Evolutionary conservation across 1,140 invertebrate genomes (phyloP), one percentile per base, ranked within the genome.

Genomic region (Meloidogyne floridensis): DNA sequence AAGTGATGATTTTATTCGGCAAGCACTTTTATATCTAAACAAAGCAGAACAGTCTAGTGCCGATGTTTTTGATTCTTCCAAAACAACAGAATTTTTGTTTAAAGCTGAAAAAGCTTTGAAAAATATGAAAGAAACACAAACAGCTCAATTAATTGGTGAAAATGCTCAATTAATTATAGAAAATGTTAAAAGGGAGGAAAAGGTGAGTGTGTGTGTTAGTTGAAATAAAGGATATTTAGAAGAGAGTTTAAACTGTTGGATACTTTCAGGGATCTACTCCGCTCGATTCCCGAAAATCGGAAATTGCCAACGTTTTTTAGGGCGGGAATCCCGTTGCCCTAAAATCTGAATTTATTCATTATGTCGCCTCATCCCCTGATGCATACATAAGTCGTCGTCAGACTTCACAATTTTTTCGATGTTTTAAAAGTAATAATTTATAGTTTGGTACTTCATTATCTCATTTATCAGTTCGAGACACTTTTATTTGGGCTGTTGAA

Each of bases 1-100:
- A 77, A 79, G 65, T 11, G 83, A 84, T 65, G 83, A 84, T 72
- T 84, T 84, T 80, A 65, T 73, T 15, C 83, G 83, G 2, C 83
- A 84, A 78, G 82, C 82, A 9, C 54, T 84, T 20, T 79, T 70
- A 42, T 70, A 84, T 42, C 59, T 84, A 47, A 53, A 72, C 32
- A 84, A 56, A 43, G 82, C 82, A 53, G 47, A 75, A 65, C 72
- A 81, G 8, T 59, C 42, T 69, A 56, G 32, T 20, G 65, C 71
- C 20, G 80, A 82, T 72, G 72, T 82, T 70, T 82, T 83, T 13
- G 81, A 82, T 70, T 71, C 80, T 42, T 15, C 79, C 9, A 82
- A 74, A 54, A 72, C 54, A 2, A 18, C 53, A 7, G 81, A 82
- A 69, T 69, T 65, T 43, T 75, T 82, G 47, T 43, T 43, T 13